phyloP scores from a whole-genome alignment of 2,113 vertebrate genomes.

The Dolichallabes microphthalmus region DNA sequence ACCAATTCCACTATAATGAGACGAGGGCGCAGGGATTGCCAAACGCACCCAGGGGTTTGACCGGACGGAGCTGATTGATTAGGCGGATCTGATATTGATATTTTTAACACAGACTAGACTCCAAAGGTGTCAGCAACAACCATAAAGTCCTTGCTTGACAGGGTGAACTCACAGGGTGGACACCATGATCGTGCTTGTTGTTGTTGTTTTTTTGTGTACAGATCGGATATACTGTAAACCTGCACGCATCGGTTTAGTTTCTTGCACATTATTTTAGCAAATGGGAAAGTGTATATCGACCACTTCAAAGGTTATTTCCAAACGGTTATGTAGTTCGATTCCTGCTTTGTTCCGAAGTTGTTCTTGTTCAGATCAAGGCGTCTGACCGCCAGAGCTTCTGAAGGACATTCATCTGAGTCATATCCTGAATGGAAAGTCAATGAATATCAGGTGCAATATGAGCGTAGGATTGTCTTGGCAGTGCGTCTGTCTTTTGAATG shows the following conservation, averaged over 20 bases:
- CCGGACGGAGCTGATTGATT: neutral
- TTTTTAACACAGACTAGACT: neutral
- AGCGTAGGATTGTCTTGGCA: constrained; percentile 38
- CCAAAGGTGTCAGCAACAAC: neutral
- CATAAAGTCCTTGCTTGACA: neutral
- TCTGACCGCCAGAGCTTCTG: constrained; percentile 30
- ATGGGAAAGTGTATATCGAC: neutral
- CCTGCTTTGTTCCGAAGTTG: neutral
- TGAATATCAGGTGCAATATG: constrained; percentile 47
- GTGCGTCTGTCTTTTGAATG: constrained; percentile 44
- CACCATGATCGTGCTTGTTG: neutral
- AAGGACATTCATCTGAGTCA: constrained; percentile 32
- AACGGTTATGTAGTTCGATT: neutral
- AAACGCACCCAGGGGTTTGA: neutral
- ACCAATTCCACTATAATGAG: neutral
- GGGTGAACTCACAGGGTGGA: neutral
- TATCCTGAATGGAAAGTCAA: constrained; percentile 27
- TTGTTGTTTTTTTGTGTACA: neutral
- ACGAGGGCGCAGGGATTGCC: neutral
- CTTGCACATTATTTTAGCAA: neutral
- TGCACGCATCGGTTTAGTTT: neutral
- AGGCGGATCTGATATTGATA: neutral
- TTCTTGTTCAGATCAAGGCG: constrained; percentile 35
- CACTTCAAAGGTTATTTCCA: neutral
- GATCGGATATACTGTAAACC: neutral